These are phyloP conservation scores for Carassius carassius DNA, from an alignment of 2,113 vertebrate genomes.

Conservation along the genomic window DNA sequence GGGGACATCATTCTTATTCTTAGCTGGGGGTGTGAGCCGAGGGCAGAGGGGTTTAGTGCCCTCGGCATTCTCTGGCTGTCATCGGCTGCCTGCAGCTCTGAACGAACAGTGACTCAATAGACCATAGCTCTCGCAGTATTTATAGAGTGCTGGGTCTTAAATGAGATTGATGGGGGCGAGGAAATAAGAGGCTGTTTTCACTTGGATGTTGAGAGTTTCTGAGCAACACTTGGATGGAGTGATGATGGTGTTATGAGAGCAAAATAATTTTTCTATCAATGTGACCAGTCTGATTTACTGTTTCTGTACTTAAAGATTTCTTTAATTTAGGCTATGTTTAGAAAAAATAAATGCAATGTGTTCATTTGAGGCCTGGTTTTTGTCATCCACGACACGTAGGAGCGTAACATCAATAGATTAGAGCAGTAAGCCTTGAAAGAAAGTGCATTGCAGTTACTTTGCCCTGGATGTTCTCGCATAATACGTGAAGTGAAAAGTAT, in stretches of 20 bases:
- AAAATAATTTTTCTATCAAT: neutral
- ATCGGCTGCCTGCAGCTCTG: conserved; percentile 56
- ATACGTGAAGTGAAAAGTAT: neutral
- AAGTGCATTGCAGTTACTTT: neutral
- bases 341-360: neutral
- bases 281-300: neutral
- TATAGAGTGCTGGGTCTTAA: conserved; percentile 47
- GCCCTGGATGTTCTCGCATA: neutral
- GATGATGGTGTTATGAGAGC: neutral
- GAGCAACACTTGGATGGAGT: neutral
- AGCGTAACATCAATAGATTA: neutral
- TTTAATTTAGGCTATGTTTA: neutral
- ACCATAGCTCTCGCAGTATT: conserved; percentile 43
- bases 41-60: conserved; percentile 32
- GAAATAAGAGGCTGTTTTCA: conserved; percentile 30
- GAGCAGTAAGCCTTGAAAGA: neutral
- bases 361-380: neutral
- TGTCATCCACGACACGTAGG: neutral
- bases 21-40: conserved; percentile 46
- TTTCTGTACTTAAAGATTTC: neutral
- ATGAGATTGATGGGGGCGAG: conserved; percentile 35
- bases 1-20: conserved; percentile 64
- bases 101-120: conserved; percentile 17
- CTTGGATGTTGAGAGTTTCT: conserved; percentile 6
- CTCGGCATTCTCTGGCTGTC: conserved; percentile 50